A percentile compares a stretch with the other conserved stretches of the same genome.
phyloP scores from a whole-genome alignment of 2,888 invertebrate species.

The Papilio gigon region DNA sequence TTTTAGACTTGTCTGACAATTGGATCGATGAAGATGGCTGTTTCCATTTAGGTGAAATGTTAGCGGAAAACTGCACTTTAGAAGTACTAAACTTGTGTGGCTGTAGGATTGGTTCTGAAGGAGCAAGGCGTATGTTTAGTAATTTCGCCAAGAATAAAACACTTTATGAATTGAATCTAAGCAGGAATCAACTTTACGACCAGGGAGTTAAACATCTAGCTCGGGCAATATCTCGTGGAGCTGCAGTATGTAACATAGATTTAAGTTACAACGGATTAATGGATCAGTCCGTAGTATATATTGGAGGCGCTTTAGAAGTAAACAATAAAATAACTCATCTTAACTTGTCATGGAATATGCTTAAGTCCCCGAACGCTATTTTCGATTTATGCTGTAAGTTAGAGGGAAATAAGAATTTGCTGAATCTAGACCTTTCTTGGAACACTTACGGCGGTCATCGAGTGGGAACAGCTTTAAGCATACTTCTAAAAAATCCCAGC shows the following conservation, averaged over 20 bases:
- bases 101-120: slow-evolving; percentile 52
- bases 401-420: slow-evolving; percentile 45
- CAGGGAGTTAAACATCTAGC: slow-evolving; percentile 49
- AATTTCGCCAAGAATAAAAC: slow-evolving; percentile 48
- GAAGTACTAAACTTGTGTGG: slow-evolving; percentile 52
- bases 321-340: slow-evolving; percentile 51
- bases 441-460: slow-evolving; percentile 48
- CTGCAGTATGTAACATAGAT: slow-evolving; percentile 49
- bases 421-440: slow-evolving; percentile 54
- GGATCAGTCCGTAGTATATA: slow-evolving; percentile 45
- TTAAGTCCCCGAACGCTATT: slow-evolving; percentile 48
- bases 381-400: slow-evolving; percentile 47
- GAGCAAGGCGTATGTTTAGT: slow-evolving; percentile 46
- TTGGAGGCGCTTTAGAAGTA: slow-evolving; percentile 53
- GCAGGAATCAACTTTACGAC: slow-evolving; percentile 50
- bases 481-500: slow-evolving; percentile 45
- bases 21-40: slow-evolving; percentile 53
- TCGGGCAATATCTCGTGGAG: slow-evolving; percentile 47
- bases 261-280: slow-evolving; percentile 56
- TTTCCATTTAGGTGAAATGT: slow-evolving; percentile 54
- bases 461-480: slow-evolving; percentile 47
- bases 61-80: slow-evolving; percentile 49
- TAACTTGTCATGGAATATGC: slow-evolving; percentile 55
- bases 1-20: slow-evolving; percentile 54
- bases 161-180: slow-evolving; percentile 48